phyloP scores from a whole-genome alignment of 2,797 vertebrate genomes.

The Selene dorsalis region DNA sequence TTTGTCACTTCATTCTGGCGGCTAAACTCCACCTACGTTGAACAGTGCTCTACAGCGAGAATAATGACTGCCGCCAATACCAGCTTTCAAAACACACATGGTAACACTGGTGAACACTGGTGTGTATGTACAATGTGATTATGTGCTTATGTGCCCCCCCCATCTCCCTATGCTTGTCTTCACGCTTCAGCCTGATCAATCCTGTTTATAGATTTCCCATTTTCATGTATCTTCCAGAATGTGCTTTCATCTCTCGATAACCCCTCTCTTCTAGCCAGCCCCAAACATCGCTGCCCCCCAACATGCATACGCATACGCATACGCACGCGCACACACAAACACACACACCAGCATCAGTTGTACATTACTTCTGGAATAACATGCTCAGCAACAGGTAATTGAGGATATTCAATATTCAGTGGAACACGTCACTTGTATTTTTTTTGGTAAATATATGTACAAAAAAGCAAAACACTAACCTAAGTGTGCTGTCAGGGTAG shows the following conservation, averaged over 20 bases:
- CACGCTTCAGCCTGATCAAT: conserved; percentile 56
- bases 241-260: conserved; percentile 51
- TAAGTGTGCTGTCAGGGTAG: conserved; percentile 74
- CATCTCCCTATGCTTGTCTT: background rate
- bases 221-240: conserved; percentile 69
- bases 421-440: conserved; percentile 54
- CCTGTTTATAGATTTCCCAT: conserved; percentile 71
- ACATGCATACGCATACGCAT: no score
- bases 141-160: conserved; percentile 27
- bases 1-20: conserved; percentile 42
- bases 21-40: conserved; percentile 35
- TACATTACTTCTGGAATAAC: conserved; percentile 50
- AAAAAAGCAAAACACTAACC: conserved; percentile 63
- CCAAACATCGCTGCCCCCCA: conserved; percentile 12
- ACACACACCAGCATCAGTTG: conserved; percentile 33
- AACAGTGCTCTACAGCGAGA: conserved; percentile 38
- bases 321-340: no score
- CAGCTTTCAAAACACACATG: conserved; percentile 43
- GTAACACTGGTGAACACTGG: conserved; percentile 15
- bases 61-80: conserved; percentile 55
- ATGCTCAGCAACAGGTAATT: conserved; percentile 53
- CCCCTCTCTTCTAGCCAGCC: conserved; percentile 49
- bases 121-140: conserved; percentile 41
- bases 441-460: conserved; percentile 46
- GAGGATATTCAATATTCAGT: conserved; percentile 49